phyloP scores from a whole-genome alignment of 2,888 invertebrate species.

The Agrotis clavis region DNA sequence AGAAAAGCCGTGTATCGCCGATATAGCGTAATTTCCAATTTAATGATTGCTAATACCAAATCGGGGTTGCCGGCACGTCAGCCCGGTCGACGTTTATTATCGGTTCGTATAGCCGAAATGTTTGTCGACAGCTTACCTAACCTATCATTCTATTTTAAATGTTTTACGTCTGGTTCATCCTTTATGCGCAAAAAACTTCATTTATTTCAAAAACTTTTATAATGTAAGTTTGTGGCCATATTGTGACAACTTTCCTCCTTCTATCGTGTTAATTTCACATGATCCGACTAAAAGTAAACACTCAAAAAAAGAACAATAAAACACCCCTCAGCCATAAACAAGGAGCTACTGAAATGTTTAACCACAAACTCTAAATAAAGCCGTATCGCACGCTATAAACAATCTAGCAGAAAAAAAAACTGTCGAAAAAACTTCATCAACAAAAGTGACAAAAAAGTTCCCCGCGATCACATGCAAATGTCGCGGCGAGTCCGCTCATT shows the following conservation, averaged over 20 bases:
- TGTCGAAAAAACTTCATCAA: conserved; percentile 85
- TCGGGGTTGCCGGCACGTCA: conserved; percentile 87
- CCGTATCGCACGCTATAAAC: conserved; percentile 84
- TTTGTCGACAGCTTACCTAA: conserved; percentile 68
- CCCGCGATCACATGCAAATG: conserved; percentile 89
- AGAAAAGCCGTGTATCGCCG: conserved; percentile 89
- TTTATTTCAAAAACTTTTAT: conserved; percentile 9
- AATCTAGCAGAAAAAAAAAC: conserved; percentile 80
- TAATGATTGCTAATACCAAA: conserved; percentile 90
- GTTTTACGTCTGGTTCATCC: conserved; percentile 53
- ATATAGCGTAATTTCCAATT: conserved; percentile 91
- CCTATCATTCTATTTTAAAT: conserved; percentile 67
- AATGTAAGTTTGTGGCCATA: conserved; percentile 23
- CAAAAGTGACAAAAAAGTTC: conserved; percentile 86
- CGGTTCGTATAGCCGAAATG: conserved; percentile 72
- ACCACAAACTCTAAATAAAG: conserved; percentile 88
- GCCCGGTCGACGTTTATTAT: conserved; percentile 80
- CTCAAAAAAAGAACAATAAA: conserved; percentile 82
- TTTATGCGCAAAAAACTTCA: conserved; percentile 30
- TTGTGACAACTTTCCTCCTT: conserved; percentile 43
- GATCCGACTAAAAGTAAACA: conserved; percentile 75
- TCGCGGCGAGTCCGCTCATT: conserved; percentile 87
- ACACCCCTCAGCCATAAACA: conserved; percentile 86
- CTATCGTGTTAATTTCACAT: conserved; percentile 75
- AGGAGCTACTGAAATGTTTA: conserved; percentile 87